Percentiles rank a stretch among this genome's conserved stretches.
phyloP scores from a whole-genome alignment of 2,113 vertebrate genomes.

The Toxotes chatareus region DNA sequence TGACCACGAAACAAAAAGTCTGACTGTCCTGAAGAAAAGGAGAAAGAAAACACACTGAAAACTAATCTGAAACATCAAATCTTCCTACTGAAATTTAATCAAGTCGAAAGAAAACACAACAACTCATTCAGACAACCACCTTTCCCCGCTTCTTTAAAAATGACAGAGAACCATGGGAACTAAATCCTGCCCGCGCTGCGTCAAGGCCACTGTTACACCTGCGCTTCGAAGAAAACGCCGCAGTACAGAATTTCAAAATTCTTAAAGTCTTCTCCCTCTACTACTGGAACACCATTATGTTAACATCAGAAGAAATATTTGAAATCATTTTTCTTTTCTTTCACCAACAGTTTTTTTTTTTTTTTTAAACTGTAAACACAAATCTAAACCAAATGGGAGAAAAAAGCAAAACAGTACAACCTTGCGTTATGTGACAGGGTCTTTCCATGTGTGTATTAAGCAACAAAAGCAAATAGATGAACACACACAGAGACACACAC shows the following conservation, averaged over 20 bases:
- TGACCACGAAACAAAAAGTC: neutral
- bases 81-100: neutral
- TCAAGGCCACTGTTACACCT: neutral
- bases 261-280: neutral
- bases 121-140: neutral
- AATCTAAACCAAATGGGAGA: neutral
- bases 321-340: neutral
- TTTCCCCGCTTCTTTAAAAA: neutral
- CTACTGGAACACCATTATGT: neutral
- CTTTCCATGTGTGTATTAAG: slow-evolving; percentile 23
- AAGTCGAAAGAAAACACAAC: neutral
- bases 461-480: slow-evolving; percentile 30
- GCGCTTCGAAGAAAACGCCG: slow-evolving; percentile 5
- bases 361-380: neutral
- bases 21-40: neutral
- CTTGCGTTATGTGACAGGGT: slow-evolving; percentile 3
- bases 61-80: neutral
- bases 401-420: slow-evolving; percentile 9
- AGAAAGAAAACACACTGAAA: neutral
- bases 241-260: slow-evolving; percentile 10
- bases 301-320: neutral
- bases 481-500: slow-evolving; percentile 32
- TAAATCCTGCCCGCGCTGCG: neutral
- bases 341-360: neutral
- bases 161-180: neutral